Evolutionary conservation across 2,888 invertebrate genomes (phyloP).

Genomic region (Dinocampus coccinellae): DNA sequence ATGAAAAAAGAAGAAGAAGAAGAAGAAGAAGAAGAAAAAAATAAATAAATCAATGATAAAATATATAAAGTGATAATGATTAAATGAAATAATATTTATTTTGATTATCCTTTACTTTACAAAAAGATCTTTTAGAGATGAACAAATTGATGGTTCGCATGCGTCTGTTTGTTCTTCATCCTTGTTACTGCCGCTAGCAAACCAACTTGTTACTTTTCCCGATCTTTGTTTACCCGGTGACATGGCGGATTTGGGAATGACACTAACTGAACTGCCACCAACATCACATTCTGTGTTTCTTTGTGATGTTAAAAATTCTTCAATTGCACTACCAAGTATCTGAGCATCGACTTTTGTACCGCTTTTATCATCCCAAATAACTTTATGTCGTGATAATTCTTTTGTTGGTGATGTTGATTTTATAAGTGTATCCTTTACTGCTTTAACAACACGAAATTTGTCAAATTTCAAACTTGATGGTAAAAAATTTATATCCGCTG

Average conservation of each 20-base stretch:
- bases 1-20: not conserved
- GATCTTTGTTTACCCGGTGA: conserved; percentile 64
- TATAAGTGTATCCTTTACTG: conserved; percentile 69
- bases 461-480: conserved; percentile 76
- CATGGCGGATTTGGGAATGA: conserved; percentile 60
- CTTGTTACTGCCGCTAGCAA: conserved; percentile 71
- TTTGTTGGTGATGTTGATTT: conserved; percentile 50
- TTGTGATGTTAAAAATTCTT: conserved; percentile 81
- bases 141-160: conserved; percentile 86
- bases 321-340: conserved; percentile 85
- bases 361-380: conserved; percentile 82
- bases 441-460: conserved; percentile 71
- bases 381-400: conserved; percentile 70
- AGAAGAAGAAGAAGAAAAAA: too few species aligned
- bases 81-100: not conserved
- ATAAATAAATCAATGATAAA: too few species aligned
- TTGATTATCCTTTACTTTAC: conserved; percentile 77
- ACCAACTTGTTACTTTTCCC: conserved; percentile 63
- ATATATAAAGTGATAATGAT: too few species aligned
- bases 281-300: conserved; percentile 69
- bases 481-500: conserved; percentile 69
- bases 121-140: conserved; percentile 87
- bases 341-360: conserved; percentile 83
- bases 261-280: conserved; percentile 49
- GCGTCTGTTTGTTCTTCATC: conserved; percentile 78